phyloP scores from a whole-genome alignment of 2,113 vertebrate species.

The Labrus mixtus region DNA sequence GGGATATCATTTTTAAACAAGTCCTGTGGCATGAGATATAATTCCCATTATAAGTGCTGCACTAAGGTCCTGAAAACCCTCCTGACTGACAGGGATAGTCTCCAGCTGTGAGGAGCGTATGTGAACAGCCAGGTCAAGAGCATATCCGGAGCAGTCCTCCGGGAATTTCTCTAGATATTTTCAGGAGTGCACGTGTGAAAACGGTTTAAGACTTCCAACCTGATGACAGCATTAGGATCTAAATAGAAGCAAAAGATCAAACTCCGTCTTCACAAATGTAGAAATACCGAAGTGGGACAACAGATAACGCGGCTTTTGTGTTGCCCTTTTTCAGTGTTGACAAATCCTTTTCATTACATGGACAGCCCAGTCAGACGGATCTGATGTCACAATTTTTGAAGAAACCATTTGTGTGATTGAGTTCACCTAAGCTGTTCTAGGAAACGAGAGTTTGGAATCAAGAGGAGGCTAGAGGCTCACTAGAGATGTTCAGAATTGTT shows the following conservation, averaged over 20 bases:
- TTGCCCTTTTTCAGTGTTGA: slow-evolving; percentile 20
- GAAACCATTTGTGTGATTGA: slow-evolving; percentile 38
- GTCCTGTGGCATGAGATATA: background rate
- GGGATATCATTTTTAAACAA: fast-evolving
- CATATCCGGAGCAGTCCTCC: no score
- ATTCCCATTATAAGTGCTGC: no score
- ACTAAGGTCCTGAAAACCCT: no score
- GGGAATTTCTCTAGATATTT: no score
- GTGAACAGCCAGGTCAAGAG: no score
- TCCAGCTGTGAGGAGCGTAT: no score
- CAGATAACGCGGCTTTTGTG: background rate
- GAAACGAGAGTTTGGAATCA: background rate
- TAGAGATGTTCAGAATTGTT: no score
- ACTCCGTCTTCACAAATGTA: background rate
- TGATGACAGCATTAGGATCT: no score
- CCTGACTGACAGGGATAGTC: no score
- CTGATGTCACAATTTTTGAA: background rate
- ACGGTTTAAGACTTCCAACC: no score
- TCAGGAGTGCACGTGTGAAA: no score
- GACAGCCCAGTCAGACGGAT: slow-evolving; percentile 12
- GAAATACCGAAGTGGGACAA: slow-evolving; percentile 8
- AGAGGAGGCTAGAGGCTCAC: no score
- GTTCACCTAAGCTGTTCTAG: background rate
- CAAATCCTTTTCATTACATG: slow-evolving; percentile 25
- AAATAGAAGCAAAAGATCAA: background rate